phyloP scores from a whole-genome alignment of 2,888 invertebrate genomes.

The Pseudococcus viburni region DNA sequence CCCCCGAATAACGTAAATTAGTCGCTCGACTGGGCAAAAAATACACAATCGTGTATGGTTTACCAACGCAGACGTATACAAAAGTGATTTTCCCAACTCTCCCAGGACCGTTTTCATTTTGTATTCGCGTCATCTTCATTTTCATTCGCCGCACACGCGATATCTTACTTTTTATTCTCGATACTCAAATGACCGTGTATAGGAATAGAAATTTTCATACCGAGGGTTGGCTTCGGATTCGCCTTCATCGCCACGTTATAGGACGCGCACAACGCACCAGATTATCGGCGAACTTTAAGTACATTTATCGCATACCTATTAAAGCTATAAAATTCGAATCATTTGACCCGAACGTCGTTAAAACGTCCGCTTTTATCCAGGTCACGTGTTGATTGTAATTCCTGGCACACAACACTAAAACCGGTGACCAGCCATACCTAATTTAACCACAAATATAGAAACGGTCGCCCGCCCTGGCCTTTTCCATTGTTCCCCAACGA shows the following conservation, averaged over 20 bases:
- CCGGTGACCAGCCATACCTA: conserved; percentile 58
- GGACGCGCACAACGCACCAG: conserved; percentile 19
- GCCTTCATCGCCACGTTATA: neutral
- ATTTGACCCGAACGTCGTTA: conserved; percentile 63
- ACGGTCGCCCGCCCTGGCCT: neutral
- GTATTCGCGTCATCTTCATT: neutral
- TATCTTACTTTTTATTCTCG: conserved; percentile 16
- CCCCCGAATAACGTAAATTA: conserved; percentile 1
- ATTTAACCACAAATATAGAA: conserved; percentile 64
- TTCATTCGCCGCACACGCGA: neutral
- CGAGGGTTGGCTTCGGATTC: neutral
- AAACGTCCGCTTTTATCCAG: conserved; percentile 60
- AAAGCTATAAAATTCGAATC: conserved; percentile 65
- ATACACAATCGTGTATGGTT: conserved; percentile 24
- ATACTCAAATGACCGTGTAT: conserved; percentile 9
- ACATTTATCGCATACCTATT: conserved; percentile 62
- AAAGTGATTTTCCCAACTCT: neutral
- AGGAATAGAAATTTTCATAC: conserved; percentile 9
- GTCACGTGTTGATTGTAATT: conserved; percentile 66
- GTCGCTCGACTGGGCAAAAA: conserved; percentile 18
- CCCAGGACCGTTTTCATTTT: neutral
- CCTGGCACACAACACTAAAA: conserved; percentile 53
- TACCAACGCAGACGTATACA: neutral
- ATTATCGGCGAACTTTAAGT: conserved; percentile 57
- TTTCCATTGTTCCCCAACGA: no score